Evolutionary conservation across 2,888 invertebrate genomes (phyloP), one percentile per base, ranked within the genome.

Genomic region (Fabriciana adippe): DNA sequence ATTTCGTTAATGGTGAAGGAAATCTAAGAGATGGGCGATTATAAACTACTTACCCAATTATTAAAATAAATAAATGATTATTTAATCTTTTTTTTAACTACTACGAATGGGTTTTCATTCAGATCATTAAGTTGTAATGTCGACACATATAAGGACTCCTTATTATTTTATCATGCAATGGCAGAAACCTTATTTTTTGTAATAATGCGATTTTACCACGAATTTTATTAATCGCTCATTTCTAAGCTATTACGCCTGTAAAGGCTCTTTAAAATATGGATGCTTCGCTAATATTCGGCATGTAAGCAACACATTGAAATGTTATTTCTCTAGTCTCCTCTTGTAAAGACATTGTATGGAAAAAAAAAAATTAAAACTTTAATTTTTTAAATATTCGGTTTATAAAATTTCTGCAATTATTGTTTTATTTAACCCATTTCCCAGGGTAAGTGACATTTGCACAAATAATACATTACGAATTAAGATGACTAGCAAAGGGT

Each of bases 311-410:
- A 85, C 84, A 81, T 89, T 88, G 81, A 87, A 87, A 86, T 88
- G 88, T 89, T 90, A 87, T 84, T 87, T 88, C 86, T 92, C 92
- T 92, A 92, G 92, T 92, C 92, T 92, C 86, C 83, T 90, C 90
- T 90, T 90, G 88, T 91, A 88, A 92, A 91, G 89, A 90, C 90
- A 88, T 88, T 84, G 81, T 90, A 86, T 90, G 84, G 71, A 84
- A 86, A 86, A 76, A 84, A n/a, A 88, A 88, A 41, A 11, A 11
- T 41, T 85, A 76, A 84, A 89, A 87, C 84, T 76, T 85, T 86
- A 86, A 86, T 89, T 91, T 92, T 90, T 89, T 81, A 81, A 88
- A 85, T 85, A 87, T 89, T 90, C 89, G 83, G 90, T 90, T 91
- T 89, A 88, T 91, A 90, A 91, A 88, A 85, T 88, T 90, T 91